phyloP scores from a whole-genome alignment of 2,113 vertebrate genomes.

The Acrocephalus kingi region DNA sequence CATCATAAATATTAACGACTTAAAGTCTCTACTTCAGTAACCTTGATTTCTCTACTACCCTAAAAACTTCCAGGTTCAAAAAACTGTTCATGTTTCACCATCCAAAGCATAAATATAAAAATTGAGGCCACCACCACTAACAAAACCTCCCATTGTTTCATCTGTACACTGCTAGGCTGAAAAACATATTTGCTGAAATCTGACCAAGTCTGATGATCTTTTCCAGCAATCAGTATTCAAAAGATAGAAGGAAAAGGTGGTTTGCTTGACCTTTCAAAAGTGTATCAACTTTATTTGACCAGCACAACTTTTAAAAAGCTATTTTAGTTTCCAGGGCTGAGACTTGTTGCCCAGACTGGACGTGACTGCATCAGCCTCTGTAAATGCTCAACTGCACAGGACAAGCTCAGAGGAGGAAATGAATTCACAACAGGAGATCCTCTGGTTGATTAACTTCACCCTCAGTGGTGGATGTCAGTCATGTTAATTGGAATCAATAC shows the following conservation, averaged over 20 bases:
- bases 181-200: constrained; percentile 2
- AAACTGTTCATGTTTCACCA: background rate
- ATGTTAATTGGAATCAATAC: constrained; percentile 76
- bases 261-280: background rate
- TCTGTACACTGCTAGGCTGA: background rate
- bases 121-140: background rate
- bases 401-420: constrained; percentile 73
- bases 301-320: background rate
- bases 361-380: constrained; percentile 31
- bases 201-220: background rate
- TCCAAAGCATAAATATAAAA: background rate
- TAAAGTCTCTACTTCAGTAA: background rate
- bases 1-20: background rate
- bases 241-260: background rate
- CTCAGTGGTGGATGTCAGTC: constrained; percentile 72
- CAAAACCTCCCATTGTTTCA: background rate
- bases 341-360: background rate
- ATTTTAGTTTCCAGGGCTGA: background rate
- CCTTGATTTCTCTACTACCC: background rate
- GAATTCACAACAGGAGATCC: constrained; percentile 74
- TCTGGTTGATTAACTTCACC: constrained; percentile 72
- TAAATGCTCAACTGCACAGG: constrained; percentile 60
- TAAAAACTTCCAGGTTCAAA: background rate
- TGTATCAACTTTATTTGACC: background rate
- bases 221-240: background rate